Evolutionary conservation across 2,113 vertebrate species (phyloP).

Genomic region (Takifugu bimaculatus): DNA sequence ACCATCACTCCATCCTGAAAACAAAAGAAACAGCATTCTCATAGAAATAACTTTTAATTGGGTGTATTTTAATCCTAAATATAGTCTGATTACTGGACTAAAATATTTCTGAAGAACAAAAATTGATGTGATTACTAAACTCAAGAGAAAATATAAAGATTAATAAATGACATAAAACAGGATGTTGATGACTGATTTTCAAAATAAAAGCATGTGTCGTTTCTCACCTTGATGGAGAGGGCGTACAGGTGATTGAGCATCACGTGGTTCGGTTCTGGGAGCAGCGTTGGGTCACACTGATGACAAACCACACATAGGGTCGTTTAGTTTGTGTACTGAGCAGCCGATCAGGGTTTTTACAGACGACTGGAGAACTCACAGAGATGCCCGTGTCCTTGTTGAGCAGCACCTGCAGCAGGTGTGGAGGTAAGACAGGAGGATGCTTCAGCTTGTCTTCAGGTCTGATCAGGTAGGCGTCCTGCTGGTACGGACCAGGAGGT

Average conservation of each 20-base stretch:
- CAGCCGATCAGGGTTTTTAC: too few relatives aligned
- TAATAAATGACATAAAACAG: neutral
- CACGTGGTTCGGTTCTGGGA: slow-evolving; percentile 97
- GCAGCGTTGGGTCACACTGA: slow-evolving; percentile 94
- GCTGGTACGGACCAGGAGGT: slow-evolving; percentile 91
- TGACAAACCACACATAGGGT: slow-evolving; percentile 10
- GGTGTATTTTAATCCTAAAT: too few relatives aligned
- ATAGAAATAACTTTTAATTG: neutral
- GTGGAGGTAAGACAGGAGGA: slow-evolving; percentile 90
- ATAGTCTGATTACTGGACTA: too few relatives aligned
- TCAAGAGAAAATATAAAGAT: neutral
- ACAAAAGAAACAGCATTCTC: neutral
- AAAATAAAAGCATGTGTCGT: neutral
- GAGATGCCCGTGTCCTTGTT: slow-evolving; percentile 97
- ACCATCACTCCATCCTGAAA: slow-evolving; percentile 97
- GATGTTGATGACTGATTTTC: neutral
- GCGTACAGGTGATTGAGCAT: slow-evolving; percentile 98
- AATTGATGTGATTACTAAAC: too few relatives aligned
- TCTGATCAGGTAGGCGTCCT: slow-evolving; percentile 86
- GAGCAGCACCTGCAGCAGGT: slow-evolving; percentile 95
- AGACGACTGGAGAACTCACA: slow-evolving; percentile 74
- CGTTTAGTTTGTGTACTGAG: neutral
- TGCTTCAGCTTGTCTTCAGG: slow-evolving; percentile 86
- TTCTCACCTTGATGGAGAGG: slow-evolving; percentile 91
- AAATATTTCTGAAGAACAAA: too few relatives aligned